These are phyloP conservation scores for Chiloscyllium plagiosum DNA, from an alignment of 2,113 vertebrate species.

Conservation along the genomic window DNA sequence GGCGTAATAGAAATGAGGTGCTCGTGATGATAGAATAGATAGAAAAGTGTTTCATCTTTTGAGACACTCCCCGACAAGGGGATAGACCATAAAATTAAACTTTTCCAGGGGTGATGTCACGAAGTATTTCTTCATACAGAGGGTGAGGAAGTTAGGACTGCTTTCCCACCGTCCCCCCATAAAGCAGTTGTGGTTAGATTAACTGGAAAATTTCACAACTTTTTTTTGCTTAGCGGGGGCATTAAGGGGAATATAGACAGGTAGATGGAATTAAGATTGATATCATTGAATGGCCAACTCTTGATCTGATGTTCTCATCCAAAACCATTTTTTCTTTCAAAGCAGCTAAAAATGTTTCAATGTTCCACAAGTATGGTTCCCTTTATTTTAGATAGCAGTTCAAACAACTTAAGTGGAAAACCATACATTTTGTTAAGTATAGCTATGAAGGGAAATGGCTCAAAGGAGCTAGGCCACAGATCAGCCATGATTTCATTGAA, in stretches of 20 bases:
- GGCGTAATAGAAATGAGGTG: neutral
- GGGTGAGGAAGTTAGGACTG: neutral
- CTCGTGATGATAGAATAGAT: neutral
- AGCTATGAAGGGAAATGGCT: no score
- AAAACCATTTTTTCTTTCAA: neutral
- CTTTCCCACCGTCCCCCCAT: neutral
- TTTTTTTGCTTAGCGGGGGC: neutral
- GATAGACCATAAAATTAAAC: neutral
- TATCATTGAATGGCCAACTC: neutral
- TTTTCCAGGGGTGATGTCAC: neutral
- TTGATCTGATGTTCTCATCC: neutral
- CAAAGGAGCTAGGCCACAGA: no score
- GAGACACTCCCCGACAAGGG: neutral
- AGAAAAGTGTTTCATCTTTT: neutral
- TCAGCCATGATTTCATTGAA: no score
- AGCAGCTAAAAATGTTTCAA: neutral
- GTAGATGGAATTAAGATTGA: neutral
- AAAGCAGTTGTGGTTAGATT: neutral
- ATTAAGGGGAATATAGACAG: neutral
- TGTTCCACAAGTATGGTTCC: neutral
- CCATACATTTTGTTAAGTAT: neutral
- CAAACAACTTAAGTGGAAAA: neutral
- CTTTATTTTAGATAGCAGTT: neutral
- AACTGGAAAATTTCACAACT: neutral
- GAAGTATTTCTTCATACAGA: neutral